Evolutionary conservation across 2,797 vertebrate genomes (phyloP).

Genomic region (Bovichtus diacanthus): DNA sequence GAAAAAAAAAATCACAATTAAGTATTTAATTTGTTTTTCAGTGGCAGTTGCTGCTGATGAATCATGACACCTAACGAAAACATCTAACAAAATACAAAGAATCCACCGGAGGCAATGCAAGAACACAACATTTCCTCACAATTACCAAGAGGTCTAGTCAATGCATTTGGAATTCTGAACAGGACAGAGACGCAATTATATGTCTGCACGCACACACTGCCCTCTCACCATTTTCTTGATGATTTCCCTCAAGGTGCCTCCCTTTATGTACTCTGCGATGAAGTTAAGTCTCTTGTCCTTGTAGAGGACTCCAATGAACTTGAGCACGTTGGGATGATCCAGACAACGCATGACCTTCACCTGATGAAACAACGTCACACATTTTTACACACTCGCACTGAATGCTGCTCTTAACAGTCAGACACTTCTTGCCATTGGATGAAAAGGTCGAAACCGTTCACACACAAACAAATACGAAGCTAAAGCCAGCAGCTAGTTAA

Average conservation of each 20-base stretch:
- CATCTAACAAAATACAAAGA: background rate
- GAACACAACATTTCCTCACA: background rate
- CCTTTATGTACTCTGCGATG: constrained; percentile 97
- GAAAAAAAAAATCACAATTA: constrained; percentile 12
- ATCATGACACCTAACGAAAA: background rate
- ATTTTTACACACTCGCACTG: constrained; percentile 2
- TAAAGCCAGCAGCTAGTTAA: background rate
- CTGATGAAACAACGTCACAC: constrained; percentile 72
- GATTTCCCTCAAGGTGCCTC: constrained; percentile 93
- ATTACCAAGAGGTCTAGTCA: background rate
- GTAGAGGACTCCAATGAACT: constrained; percentile 97
- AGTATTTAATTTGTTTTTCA: background rate
- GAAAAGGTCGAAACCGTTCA: background rate
- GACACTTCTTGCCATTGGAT: background rate
- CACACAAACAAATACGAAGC: background rate
- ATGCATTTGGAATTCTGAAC: background rate
- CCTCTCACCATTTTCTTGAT: constrained; percentile 95
- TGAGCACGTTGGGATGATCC: constrained; percentile 97
- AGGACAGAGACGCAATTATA: background rate
- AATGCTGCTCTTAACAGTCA: background rate
- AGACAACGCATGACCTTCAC: constrained; percentile 99
- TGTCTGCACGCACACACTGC: background rate
- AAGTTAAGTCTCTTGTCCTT: constrained; percentile 99
- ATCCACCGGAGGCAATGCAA: background rate
- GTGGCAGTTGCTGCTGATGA: background rate